Evolutionary conservation across 64 coral and sea anemone genomes (phyloP), one percentile per base, ranked within the genome.

Genomic region (Montipora foliosa): DNA sequence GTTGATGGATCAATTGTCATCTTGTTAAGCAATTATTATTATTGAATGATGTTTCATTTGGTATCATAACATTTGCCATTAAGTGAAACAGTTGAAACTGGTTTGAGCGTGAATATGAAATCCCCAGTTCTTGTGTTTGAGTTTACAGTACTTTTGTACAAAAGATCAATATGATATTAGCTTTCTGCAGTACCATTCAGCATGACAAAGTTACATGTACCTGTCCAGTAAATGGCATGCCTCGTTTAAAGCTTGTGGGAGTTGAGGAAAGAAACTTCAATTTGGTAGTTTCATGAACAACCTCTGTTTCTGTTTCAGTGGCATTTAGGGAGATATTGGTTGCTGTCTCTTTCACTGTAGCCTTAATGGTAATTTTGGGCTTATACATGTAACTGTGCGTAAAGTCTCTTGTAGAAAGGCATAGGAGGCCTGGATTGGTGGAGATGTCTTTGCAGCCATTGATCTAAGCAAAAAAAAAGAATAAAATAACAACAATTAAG

Each of bases 371-470:
- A 57, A 98, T 24, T 20, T 61, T 49, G 6, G 67, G 52, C 45
- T 87, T 0, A 24, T 21, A 44, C 0, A 37, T 57, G 53, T 10
- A 7, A 10, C 53, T 57, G 53, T 57, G 9, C 60, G 9, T 64
- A 16, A 45, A 8, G 7, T 49, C 16, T 46, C 78, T 29, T 75
- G 55, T 13, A 52, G 17, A 6, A 68, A 87, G 24, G 4, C 74
- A 73, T 8, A 94, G 49, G 9, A 90, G 48, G 79, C 84, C 55
- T 9, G 67, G 79, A 45, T 4, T 91, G 19, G 91, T 12, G 12
- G 77, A 90, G 47, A 96, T 85, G 24, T 95, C 93, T 46, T 48
- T 61, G 59, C 96, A 98, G 44, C 96, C 96, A 52, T 78, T 95
- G 45, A 98, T 90, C 96, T 98, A 47, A 74, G 0, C 49, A 13